Base-by-base conservation (phyloP, 2,113 vertebrate species). In the Ammodytes marinus region DNA sequence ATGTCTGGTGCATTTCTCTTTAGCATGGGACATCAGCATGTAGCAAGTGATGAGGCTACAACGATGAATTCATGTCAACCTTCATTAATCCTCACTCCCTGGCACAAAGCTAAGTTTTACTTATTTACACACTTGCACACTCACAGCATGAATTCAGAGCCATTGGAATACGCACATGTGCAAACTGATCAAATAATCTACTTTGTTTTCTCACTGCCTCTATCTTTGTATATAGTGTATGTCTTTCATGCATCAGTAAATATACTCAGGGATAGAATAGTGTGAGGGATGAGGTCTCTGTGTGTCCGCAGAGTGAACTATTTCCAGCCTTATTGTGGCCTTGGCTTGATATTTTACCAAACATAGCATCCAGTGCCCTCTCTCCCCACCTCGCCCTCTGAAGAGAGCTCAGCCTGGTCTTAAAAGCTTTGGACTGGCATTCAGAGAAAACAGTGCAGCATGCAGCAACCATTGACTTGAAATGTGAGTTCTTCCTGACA, bases 291-390 rank as follows among this genome's bases (percentile, higher is more conserved):
- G 35, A 69, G 37, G 47, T 47, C 55, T 68, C 19, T 67, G 64
- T 66, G 52, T 15, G 67, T 82, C 67, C 46, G 35, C 2, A 1
- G 47, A 68, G 42, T 64, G 57, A 82, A 89, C 59, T 61, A 76
- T 46, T 69, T 50, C 17, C n/a, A 77, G 55, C 74, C 79, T 87
- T 86, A 27, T 27, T 27, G 27, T 53, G n/a, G 78, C 84, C 77
- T 78, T 88, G 82, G 70, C 54, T 79, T 76, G 19, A 84, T 83
- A 82, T 72, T 89, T 91, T 74, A 82, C 80, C 89, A 92, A 90
- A 91, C 87, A 86, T 88, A 90, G 89, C 74, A 65, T 84, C 66
- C 74, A 79, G 72, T 69, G 64, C 6, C 66, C 47, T 50, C 71
- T 58, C 47, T 40, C 39, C 45, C 71, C 67, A 46, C 73, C 82